phyloP scores from a whole-genome alignment of 2,797 vertebrate species.

The Eptatretus atami region DNA sequence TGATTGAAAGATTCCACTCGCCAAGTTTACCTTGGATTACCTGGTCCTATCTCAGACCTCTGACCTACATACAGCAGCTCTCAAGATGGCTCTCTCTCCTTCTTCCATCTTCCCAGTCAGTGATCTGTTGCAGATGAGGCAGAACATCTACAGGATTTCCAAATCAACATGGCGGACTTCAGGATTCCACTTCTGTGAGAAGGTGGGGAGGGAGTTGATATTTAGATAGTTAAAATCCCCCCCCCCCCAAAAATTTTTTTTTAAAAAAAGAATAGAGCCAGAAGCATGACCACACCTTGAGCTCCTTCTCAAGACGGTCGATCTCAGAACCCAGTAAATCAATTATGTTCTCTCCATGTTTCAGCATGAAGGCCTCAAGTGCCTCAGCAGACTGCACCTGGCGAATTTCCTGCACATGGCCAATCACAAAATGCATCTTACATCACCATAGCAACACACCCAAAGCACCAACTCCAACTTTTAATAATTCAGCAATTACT shows the following conservation, averaged over 20 bases:
- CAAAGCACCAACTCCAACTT: no score
- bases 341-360: constrained; percentile 89
- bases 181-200: constrained; percentile 52
- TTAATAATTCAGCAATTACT: no score
- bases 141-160: constrained; percentile 36
- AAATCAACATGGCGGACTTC: constrained; percentile 88
- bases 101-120: no score
- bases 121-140: no score
- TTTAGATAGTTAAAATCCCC: not conserved
- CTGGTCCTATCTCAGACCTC: no score
- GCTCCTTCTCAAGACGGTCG: constrained; percentile 74
- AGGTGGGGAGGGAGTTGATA: not conserved
- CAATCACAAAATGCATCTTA: no score
- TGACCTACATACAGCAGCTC: no score
- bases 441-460: no score
- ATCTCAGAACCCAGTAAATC: constrained; percentile 81
- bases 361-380: constrained; percentile 76
- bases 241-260: not conserved
- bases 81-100: no score
- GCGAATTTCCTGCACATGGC: constrained; percentile 42
- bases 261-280: not conserved
- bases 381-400: constrained; percentile 74
- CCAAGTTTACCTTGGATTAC: no score
- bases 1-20: no score
- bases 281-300: constrained; percentile 38